Base-by-base conservation (phyloP, 2,113 vertebrate genomes). In the Camelus bactrianus region DNA sequence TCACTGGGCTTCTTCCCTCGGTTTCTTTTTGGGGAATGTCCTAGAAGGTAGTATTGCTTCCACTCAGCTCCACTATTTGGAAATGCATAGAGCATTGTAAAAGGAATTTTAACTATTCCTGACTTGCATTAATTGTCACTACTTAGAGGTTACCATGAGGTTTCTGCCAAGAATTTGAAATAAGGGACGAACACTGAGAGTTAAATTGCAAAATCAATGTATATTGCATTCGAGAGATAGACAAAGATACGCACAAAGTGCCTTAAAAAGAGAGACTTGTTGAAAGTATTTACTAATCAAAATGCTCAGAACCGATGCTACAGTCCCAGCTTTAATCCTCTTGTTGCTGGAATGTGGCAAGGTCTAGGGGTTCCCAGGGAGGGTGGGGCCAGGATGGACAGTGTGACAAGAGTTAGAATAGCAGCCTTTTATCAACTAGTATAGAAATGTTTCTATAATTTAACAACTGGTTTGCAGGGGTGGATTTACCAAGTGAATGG, bases 101-200 rank as follows among this genome's bases (percentile, higher is more conserved):
- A 82, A 79, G 22, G 17, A 70, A 56, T 77, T 42, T 88, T 52
- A 87, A 86, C 24, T 58, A 46, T 90, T 65, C 69, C 46, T 52
- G 52, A 65, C 58, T 50, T 69, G 38, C 46, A 32, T 32, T 77
- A 65, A 54, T 72, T 76, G 46, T 87, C 46, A 69, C 42, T 80
- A 32, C 38, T 94, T 65, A 70, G 28, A 42, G 30, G 1, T 94
- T 60, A 60, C 48, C 4, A 8, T 32, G 35, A 80, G 15, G 70
- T 81, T 87, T 92, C 80, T 90, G 46, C 28, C 42, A 79, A 76
- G 22, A 64, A 52, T 30, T 88, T 70, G 48, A 85, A 91, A 46
- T 88, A 91, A 50, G 46, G 15, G 67, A 52, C 89, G 67, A 70
- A 35, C 67, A 28, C 2, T 50, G 48, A 83, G 13, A 42, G 13